Conservation (phyloP, 2,888 invertebrate genomes). For the Chalcis sispes region DNA sequence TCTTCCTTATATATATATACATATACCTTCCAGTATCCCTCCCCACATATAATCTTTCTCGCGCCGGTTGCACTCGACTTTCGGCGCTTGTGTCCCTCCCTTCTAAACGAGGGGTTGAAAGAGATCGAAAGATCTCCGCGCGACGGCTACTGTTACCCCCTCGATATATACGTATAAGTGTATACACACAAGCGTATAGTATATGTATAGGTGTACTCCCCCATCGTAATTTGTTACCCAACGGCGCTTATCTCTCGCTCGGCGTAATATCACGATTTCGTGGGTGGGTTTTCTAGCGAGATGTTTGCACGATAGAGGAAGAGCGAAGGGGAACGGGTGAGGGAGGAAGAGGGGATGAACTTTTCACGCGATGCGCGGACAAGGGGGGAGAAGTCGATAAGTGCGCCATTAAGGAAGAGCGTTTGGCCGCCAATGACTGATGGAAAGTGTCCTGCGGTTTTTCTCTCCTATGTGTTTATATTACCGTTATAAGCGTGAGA, state of each 20-base stretch:
- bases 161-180: too few relatives aligned
- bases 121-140: slow-evolving; percentile 34
- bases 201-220: neutral
- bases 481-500: too few relatives aligned
- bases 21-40: neutral
- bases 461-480: too few relatives aligned
- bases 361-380: slow-evolving; percentile 10
- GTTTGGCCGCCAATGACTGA: slow-evolving; percentile 3
- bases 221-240: slow-evolving; percentile 57
- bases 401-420: slow-evolving; percentile 34
- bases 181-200: neutral
- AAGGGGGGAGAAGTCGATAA: slow-evolving; percentile 23
- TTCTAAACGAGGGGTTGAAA: too few relatives aligned
- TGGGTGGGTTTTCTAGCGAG: neutral
- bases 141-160: too few relatives aligned
- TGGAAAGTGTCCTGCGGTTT: slow-evolving; percentile 41
- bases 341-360: too few relatives aligned
- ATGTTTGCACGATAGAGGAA: neutral
- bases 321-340: too few relatives aligned
- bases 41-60: slow-evolving; percentile 38
- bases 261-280: slow-evolving; percentile 36
- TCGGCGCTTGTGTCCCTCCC: slow-evolving; percentile 29
- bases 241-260: slow-evolving; percentile 29
- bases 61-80: slow-evolving; percentile 44
- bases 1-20: neutral